phyloP scores from a whole-genome alignment of 2,888 invertebrate genomes.

The Nebria brevicollis region DNA sequence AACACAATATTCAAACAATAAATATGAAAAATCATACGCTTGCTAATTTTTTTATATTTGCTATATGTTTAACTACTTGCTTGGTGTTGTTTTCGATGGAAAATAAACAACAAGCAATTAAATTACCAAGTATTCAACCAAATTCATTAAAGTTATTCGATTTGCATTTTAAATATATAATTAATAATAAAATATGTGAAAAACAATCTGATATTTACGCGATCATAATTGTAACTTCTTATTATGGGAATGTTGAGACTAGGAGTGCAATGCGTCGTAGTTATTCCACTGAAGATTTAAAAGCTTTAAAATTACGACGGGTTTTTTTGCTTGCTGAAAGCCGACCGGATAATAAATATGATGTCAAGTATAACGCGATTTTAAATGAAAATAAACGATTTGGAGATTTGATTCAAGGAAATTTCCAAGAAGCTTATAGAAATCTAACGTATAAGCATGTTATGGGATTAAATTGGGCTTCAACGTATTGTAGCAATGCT shows the following conservation, averaged over 20 bases:
- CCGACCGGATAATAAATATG: slow-evolving; percentile 65
- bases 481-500: slow-evolving; percentile 69
- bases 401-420: slow-evolving; percentile 79
- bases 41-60: slow-evolving; percentile 34
- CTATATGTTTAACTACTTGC: slow-evolving; percentile 34
- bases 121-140: slow-evolving; percentile 11
- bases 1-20: slow-evolving; percentile 19
- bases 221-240: slow-evolving; percentile 77
- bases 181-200: slow-evolving; percentile 53
- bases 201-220: slow-evolving; percentile 53
- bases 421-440: slow-evolving; percentile 79
- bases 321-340: slow-evolving; percentile 76
- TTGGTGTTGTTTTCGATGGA: slow-evolving; percentile 39
- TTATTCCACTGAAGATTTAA: slow-evolving; percentile 69
- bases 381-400: slow-evolving; percentile 71
- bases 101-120: slow-evolving; percentile 23
- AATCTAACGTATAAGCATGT: slow-evolving; percentile 86
- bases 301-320: slow-evolving; percentile 69
- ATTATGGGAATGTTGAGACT: slow-evolving; percentile 76
- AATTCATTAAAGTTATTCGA: slow-evolving; percentile 52
- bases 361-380: slow-evolving; percentile 68
- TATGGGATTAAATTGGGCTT: slow-evolving; percentile 83
- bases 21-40: slow-evolving; percentile 30
- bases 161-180: slow-evolving; percentile 54
- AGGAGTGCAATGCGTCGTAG: slow-evolving; percentile 77